phyloP scores from a whole-genome alignment of 1,140 invertebrate genomes.

The Coelopa frigida region DNA sequence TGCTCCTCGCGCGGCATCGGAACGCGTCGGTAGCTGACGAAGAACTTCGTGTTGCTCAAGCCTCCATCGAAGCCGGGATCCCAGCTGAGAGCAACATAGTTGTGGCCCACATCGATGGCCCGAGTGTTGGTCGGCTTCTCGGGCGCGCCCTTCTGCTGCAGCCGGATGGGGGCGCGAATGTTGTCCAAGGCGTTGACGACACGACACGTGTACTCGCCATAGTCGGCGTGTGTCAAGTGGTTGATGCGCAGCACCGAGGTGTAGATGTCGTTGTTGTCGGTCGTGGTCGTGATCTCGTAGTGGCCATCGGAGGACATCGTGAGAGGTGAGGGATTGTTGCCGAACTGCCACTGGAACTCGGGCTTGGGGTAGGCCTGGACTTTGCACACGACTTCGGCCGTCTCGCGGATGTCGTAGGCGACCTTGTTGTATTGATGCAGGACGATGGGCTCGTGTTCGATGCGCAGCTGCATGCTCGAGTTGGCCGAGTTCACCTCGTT shows the following conservation, averaged over 20 bases:
- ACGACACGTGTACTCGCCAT: slow-evolving; percentile 83
- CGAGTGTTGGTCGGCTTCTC: slow-evolving; percentile 68
- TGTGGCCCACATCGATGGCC: slow-evolving; percentile 63
- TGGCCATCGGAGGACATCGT: slow-evolving; percentile 73
- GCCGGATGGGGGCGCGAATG: slow-evolving; percentile 65
- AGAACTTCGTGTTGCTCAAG: slow-evolving; percentile 74
- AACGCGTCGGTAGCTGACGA: slow-evolving; percentile 66
- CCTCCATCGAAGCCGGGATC: slow-evolving; percentile 86
- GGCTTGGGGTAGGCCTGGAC: slow-evolving; percentile 88
- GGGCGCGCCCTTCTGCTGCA: slow-evolving; percentile 78
- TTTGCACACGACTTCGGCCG: slow-evolving; percentile 75
- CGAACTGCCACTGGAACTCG: slow-evolving; percentile 85
- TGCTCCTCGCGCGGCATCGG: slow-evolving; percentile 51
- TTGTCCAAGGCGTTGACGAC: slow-evolving; percentile 70
- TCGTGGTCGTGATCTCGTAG: slow-evolving; percentile 74
- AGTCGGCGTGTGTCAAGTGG: slow-evolving; percentile 69
- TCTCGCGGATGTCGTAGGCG: slow-evolving; percentile 76
- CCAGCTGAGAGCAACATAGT: slow-evolving; percentile 72
- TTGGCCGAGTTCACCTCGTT: slow-evolving; percentile 83
- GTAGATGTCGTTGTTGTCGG: slow-evolving; percentile 78
- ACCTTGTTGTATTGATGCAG: slow-evolving; percentile 81
- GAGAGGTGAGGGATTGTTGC: slow-evolving; percentile 60
- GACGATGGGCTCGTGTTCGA: slow-evolving; percentile 82
- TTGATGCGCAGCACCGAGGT: slow-evolving; percentile 70
- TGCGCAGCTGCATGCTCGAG: slow-evolving; percentile 79